Percentiles rank a stretch among this genome's conserved stretches.
Evolutionary conservation across 2,888 invertebrate species (phyloP).

Genomic region (Iselma pallidipennis): DNA sequence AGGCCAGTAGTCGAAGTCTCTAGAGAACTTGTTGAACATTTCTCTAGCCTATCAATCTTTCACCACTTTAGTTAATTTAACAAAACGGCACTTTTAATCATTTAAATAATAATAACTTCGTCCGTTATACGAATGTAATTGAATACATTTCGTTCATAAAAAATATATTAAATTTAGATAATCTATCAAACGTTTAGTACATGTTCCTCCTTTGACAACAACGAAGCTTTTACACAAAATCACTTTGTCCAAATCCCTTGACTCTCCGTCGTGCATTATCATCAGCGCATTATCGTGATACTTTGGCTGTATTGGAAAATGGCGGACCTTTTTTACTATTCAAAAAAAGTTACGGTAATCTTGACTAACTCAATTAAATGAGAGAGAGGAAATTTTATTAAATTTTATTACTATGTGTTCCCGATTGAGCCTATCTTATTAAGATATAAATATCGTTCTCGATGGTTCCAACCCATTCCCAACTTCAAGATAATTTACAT

Average conservation of each 20-base stretch:
- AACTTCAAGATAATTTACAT: conserved; percentile 36
- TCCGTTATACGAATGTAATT: too few species aligned
- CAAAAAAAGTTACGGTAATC: neutral
- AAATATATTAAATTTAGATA: neutral
- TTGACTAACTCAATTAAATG: conserved; percentile 15
- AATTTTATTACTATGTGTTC: conserved; percentile 36
- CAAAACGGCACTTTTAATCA: neutral
- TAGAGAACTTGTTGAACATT: conserved; percentile 4
- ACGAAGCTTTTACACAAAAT: conserved; percentile 26
- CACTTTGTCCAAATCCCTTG: conserved; percentile 34
- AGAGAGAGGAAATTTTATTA: conserved; percentile 38
- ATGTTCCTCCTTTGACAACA: conserved; percentile 27
- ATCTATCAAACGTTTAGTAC: conserved; percentile 19
- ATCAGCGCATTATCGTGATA: conserved; percentile 33
- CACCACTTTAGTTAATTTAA: neutral
- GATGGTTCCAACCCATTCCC: conserved; percentile 28
- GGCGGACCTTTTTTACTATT: conserved; percentile 28
- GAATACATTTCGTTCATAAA: neutral
- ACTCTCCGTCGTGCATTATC: conserved; percentile 34
- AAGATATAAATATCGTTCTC: conserved; percentile 40
- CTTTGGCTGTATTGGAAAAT: conserved; percentile 24
- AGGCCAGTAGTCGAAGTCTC: neutral
- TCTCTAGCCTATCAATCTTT: conserved; percentile 5
- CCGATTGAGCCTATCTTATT: conserved; percentile 39
- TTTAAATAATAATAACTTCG: too few species aligned